Evolutionary conservation across 2,888 invertebrate species (phyloP).

Genomic region (Acleris laterana): DNA sequence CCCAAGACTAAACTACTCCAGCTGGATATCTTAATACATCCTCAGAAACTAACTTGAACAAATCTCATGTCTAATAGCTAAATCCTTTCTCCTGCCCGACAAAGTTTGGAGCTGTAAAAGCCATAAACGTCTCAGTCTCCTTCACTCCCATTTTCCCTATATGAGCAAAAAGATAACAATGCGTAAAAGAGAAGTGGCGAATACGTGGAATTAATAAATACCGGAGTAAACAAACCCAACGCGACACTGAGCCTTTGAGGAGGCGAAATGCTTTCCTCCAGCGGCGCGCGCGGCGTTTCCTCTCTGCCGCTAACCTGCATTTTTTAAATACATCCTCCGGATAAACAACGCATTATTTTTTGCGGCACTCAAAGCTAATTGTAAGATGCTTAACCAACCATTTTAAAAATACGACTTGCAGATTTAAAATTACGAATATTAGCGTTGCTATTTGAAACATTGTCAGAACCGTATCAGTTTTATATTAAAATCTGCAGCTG

Average conservation of each 20-base stretch:
- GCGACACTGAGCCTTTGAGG: conserved; percentile 55
- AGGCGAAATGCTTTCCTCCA: conserved; percentile 56
- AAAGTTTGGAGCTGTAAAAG: conserved; percentile 28
- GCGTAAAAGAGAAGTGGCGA: conserved; percentile 35
- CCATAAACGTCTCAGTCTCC: conserved; percentile 24
- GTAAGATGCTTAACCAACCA: conserved; percentile 46
- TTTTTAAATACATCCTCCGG: conserved; percentile 57
- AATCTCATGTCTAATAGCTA: conserved; percentile 30
- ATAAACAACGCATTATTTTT: conserved; percentile 54
- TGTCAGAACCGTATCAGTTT: conserved; percentile 12
- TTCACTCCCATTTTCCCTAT: conserved; percentile 18
- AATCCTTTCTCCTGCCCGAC: conserved; percentile 33
- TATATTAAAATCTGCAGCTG: conserved; percentile 21
- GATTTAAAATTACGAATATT: conserved; percentile 1
- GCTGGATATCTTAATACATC: conserved; percentile 21
- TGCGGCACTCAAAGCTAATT: conserved; percentile 50
- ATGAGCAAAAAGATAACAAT: conserved; percentile 33
- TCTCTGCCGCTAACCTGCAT: conserved; percentile 48
- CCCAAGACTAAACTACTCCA: conserved; percentile 4
- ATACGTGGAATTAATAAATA: conserved; percentile 60
- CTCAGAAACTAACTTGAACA: conserved; percentile 14
- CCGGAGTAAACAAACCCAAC: conserved; percentile 50
- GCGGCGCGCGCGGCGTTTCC: conserved; percentile 44
- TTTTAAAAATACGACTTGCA: conserved; percentile 26
- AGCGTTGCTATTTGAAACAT: background rate